Base-by-base conservation (phyloP, 2,888 invertebrate genomes). In the Acanthosepion esculentum region DNA sequence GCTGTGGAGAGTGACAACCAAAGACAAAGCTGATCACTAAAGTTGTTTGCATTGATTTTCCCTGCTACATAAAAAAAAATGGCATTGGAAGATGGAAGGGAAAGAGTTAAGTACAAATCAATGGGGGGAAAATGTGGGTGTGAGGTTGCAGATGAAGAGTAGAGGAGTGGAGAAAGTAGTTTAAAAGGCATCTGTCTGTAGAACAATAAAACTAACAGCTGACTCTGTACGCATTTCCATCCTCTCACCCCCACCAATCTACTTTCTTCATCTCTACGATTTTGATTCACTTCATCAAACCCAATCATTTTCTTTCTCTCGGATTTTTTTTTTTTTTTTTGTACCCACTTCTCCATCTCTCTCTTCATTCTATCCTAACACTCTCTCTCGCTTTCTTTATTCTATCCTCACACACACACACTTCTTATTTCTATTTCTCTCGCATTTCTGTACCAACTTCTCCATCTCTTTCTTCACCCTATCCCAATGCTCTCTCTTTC, bases 151-250 rank as follows among this genome's bases (percentile, higher is more conserved):
- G 78, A 78, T 78, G 78, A n/a, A 78, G 18, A 18, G 3, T 78
- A 33, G 33, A 8, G 78, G 18, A 33, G 18, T 55, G 78, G 78
- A 0, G n/a, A 78, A 33, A 18, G 78, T n/a, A 12, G n/a, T 12
- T n/a, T n/a, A n/a, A 33, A 78, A 78, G n/a, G 78, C 78, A 78
- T 78, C 78, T 78, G 78, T 78, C 33, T 78, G n/a, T n/a, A 78
- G 78, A 78, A 78, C 78, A 78, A 78, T 78, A 78, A 78, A 78
- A 78, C 78, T n/a, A 78, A 78, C 78, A 78, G 78, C 78, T 78
- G 78, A 78, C 78, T 78, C n/a, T n/a, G n/a, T 78, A 12, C n/a
- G n/a, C n/a, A 12, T 33, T n/a, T 78, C 33, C 78, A 33, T 78
- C n/a, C n/a, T n/a, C 78, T 33, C n/a, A n/a, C 78, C 78, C 41